Evolutionary conservation across 2,797 vertebrate species (phyloP), one percentile per base, ranked within the genome.

Genomic region (Antrozous pallidus): DNA sequence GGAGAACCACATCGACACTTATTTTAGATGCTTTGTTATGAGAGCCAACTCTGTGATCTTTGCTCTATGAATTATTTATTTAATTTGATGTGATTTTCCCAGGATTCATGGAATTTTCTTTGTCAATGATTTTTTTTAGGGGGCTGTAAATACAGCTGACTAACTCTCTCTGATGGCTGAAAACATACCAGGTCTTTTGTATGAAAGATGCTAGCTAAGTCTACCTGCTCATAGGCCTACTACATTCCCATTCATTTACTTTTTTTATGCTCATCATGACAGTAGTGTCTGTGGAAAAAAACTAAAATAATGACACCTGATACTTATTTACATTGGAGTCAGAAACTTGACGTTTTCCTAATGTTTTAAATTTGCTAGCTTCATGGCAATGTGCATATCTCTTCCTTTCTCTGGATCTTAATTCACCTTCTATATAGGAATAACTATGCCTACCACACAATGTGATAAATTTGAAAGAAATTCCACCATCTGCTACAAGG

Each of bases 71-170:
- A 79, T 95, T 95, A 92, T 95, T 95, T 96, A 89, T 94, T 84
- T 95, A 45, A 85, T 84, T 90, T 74, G 56, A 67, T 92, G 47
- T 82, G 40, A 33, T 96, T 95, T 90, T 56, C 31, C 74, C 75
- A 83, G 73, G 63, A 92, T 95, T 92, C 84, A 92, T 90, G 86
- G 88, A 79, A 81, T 86, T 69, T 88, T 40, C 47, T 75, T 94
- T 91, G 85, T 91, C 42, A 28, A 28, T n/a, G 33, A 73, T 87
- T 24, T 54, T 91, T 86, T 92, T 96, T 56, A n/a, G 88, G 51
- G 75, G 69, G 67, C 31, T 94, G 58, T 87, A 95, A 95, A 96
- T 94, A 89, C 87, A 96, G 88, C 88, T 96, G 88, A 95, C 79
- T 75, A 31, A 93, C 47, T n/a, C 42, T 82, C 6, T 8, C 42